Evolutionary conservation across 2,113 vertebrate species (phyloP), one percentile per base, ranked within the genome.

Genomic region (Odobenus rosmarus): DNA sequence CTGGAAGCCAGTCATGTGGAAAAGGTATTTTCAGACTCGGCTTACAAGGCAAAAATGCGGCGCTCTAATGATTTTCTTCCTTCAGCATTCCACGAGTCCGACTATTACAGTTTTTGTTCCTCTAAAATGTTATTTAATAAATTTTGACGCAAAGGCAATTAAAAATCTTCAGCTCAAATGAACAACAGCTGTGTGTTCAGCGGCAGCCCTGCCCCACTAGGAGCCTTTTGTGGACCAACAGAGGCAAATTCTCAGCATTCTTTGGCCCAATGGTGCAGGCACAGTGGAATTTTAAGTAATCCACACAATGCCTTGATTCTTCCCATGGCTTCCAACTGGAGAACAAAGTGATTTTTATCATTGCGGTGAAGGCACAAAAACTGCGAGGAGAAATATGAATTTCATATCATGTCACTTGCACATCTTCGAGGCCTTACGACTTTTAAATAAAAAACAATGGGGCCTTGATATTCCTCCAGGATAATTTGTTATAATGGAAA

Each of bases 51-150:
- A 88, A 79, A 89, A 94, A 79, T 42, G 59, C 64, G 10, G 39
- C 53, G 24, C 76, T 96, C 93, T 39, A 64, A 51, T 49, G 86
- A 93, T 91, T 94, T 85, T 90, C 46, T 88, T 76, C 74, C 33
- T 93, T 62, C 59, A 87, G 85, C 85, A 74, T 51, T 67, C 85
- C 71, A 82, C 93, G 95, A 95, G 95, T 89, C 69, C 9, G 87
- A 91, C 97, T 91, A 95, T 95, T 95, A 93, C 3, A 95, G 93
- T 88, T 95, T 97, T 92, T 92, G 89, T 33, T 93, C 31, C 61
- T 91, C 82, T 86, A 82, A 97, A 96, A 86, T 89, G 82, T 88
- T 97, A 95, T 95, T 98, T 96, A 97, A 97, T 96, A 97, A 91
- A 93, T 96, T 61, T 96, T 1, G 12, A 95, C 91, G 93, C 88